Evolutionary conservation across 2,113 vertebrate genomes (phyloP), one percentile per base, ranked within the genome.

Genomic region (Antigone vipio): DNA sequence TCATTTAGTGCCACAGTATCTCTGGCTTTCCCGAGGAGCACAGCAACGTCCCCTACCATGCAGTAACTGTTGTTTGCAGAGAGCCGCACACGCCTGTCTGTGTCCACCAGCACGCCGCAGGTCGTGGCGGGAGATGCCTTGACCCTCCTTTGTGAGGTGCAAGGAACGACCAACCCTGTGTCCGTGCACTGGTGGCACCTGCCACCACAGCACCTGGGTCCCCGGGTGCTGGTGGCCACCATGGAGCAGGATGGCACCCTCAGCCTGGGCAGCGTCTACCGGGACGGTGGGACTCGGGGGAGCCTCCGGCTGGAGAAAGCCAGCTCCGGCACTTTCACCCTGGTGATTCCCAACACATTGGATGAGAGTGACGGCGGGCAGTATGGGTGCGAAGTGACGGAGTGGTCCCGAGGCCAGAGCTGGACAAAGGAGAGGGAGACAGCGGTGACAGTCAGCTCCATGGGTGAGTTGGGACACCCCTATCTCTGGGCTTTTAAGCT

Each of bases 171-270:
- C 8, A 92, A 96, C 62, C 96, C 86, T 5, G 90, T 99, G 30
- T 98, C 98, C 0, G 89, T 99, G 84, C 92, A 27, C 23, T 99
- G 99, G 99, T 98, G 98, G 97, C 98, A 95, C 62, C 73, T 85
- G 77, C 94, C 95, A 2, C 76, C 5, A 0, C 85, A 58, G 35
- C 23, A 35, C 3, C 52, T 27, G 0, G 56, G 77, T 4, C 9
- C 10, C 16, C 81, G 87, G 5, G 76, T 87, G 60, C 78, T 78
- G 5, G 79, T 99, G 89, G 97, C 98, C 52, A 47, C 92, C 88
- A 95, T 99, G 66, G 97, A 62, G 63, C 86, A 2, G 59, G 98
- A 98, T 0, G 99, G 99, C 5, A 96, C 95, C 2, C 45, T 97
- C 87, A 97, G 84, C 38, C 79, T 89, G 53, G 97, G 95, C 3